Evolutionary conservation across 2,888 invertebrate species (phyloP).

Genomic region (Nymphalis urticae): DNA sequence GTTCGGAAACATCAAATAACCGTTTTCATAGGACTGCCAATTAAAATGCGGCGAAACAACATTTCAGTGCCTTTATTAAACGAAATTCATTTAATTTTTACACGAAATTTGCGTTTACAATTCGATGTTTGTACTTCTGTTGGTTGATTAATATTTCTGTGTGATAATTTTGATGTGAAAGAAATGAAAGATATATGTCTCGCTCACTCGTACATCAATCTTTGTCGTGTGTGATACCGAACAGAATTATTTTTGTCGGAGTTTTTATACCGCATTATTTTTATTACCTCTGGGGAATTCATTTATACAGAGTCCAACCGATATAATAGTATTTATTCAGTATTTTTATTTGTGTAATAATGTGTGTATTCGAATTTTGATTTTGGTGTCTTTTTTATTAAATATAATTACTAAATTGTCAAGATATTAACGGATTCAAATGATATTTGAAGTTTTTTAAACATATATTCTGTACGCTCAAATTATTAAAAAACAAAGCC

Average conservation of each 20-base stretch:
- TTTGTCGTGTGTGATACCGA: conserved; percentile 50
- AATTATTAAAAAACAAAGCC: too few species aligned
- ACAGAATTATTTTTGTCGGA: conserved; percentile 51
- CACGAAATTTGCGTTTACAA: conserved; percentile 12
- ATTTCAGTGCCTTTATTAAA: conserved; percentile 10
- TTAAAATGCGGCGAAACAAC: not conserved
- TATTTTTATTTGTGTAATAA: conserved; percentile 42
- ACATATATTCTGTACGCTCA: not conserved
- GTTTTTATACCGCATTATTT: conserved; percentile 46
- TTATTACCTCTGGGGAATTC: conserved; percentile 47
- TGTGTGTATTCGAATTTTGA: conserved; percentile 31
- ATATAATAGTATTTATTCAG: conserved; percentile 46
- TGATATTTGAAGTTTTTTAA: not conserved
- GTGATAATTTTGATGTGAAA: conserved; percentile 11
- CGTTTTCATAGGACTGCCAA: not conserved
- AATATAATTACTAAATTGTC: too few species aligned
- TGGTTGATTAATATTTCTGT: conserved; percentile 15
- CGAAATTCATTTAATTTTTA: conserved; percentile 19
- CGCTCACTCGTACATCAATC: conserved; percentile 53
- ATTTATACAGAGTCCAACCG: conserved; percentile 46
- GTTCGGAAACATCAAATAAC: conserved; percentile 4
- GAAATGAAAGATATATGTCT: conserved; percentile 26
- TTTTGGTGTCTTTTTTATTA: conserved; percentile 27
- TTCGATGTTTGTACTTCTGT: conserved; percentile 13
- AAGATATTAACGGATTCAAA: too few species aligned